phyloP scores from a whole-genome alignment of 1,140 invertebrate species.

The Penaeus vannamei region DNA sequence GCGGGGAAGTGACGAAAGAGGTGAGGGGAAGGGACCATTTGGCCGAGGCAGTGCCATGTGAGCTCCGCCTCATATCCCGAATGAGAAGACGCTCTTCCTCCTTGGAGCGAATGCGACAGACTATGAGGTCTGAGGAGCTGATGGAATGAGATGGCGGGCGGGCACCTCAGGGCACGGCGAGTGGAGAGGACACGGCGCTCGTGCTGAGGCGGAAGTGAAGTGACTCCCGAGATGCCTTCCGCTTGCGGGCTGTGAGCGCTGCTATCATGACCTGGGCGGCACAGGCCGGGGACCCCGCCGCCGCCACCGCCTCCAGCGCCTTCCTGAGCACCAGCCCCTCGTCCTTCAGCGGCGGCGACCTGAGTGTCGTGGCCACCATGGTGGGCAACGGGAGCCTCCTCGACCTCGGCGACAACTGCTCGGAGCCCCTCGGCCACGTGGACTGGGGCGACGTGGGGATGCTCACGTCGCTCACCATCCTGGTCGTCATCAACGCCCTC shows the following conservation, averaged over 20 bases:
- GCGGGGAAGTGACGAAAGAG: no score
- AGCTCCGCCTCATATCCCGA: no score
- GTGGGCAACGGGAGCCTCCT: slow-evolving; percentile 22
- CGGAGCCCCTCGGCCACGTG: slow-evolving; percentile 81
- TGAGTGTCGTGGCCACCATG: slow-evolving; percentile 28
- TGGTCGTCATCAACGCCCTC: slow-evolving; percentile 87
- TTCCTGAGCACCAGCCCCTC: slow-evolving; percentile 29
- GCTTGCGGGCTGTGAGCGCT: background rate
- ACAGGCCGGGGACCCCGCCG: background rate
- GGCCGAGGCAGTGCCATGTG: no score
- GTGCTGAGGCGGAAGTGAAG: no score
- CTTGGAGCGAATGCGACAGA: no score
- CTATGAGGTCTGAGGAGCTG: no score
- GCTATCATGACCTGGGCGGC: background rate
- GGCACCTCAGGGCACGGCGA: background rate
- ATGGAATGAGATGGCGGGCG: background rate
- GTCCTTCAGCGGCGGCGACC: background rate
- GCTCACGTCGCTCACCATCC: slow-evolving; percentile 81
- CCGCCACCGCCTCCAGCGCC: slow-evolving; percentile 12
- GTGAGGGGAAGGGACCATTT: no score
- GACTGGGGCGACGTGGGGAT: slow-evolving; percentile 83
- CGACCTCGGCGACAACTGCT: slow-evolving; percentile 74
- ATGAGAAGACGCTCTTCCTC: no score
- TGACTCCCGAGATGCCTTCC: background rate
- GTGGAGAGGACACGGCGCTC: no score